Evolutionary conservation across 2,888 invertebrate species (phyloP), one percentile per base, ranked within the genome.

Genomic region (Polyploca ridens): DNA sequence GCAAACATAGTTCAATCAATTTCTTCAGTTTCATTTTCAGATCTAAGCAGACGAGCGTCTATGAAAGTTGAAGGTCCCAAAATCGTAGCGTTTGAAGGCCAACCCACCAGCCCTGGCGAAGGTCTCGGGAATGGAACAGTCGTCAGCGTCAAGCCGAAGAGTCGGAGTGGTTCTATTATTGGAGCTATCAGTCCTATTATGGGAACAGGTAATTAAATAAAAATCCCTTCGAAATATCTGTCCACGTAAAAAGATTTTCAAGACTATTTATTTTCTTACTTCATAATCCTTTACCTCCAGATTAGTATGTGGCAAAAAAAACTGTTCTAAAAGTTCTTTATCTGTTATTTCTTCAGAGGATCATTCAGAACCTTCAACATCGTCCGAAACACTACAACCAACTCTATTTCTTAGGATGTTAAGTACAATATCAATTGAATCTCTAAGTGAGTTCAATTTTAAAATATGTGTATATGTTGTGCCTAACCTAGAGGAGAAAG

Each of bases 101-200:
- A 79, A 54, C 83, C 87, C 0, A 85, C 85, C 0, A 89, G 85
- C 62, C 82, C 90, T 44, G 89, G 87, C 0, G 93, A 92, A 49
- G 85, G 82, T 0, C 67, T 90, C 0, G 80, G 83, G 1, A 91
- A 94, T 64, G 92, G 93, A 10, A 74, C 82, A 0, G 85, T 84
- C 0, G 73, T 81, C 1, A 78, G 75, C 19, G 69, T 74, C 8
- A 94, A 94, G 60, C 93, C 94, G 0, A 94, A 94, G 75, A 94
- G 94, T 70, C 81, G 94, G 13, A 94, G 94, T 66, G 94, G 94
- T 0, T 94, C 94, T 4, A 94, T 94, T 13, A 94, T 94, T 76
- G 94, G 93, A 66, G 94, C 94, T 6, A 93, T 94, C 41, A 94
- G 94, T 66, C 94, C 94, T 64, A 92, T 93, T 10, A 94, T 94